Base-by-base conservation (phyloP, 2,797 vertebrate genomes). In the Aplochiton taeniatus region DNA sequence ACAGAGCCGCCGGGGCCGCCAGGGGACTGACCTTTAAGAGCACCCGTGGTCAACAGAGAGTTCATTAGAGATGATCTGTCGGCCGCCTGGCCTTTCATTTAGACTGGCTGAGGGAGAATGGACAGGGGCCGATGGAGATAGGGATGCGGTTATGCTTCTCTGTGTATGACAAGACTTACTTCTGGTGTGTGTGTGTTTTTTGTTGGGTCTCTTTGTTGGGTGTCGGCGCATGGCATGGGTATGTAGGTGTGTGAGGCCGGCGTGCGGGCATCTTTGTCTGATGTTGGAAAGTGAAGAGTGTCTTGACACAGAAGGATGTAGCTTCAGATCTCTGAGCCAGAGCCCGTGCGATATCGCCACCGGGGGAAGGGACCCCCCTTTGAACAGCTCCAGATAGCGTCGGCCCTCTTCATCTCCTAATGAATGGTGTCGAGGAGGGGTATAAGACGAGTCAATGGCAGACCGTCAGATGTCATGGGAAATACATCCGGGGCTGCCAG, bases 251-350 rank as follows among this genome's bases (percentile, higher is more conserved):
- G 57, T 42, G 42, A 44, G 58, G 31, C 31, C 31, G 12, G 58
- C 45, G 58, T 47, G 9, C 53, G 8, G 4, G 10, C 18, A 13
- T 53, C 19, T 49, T 47, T 61, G 18, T 56, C 20, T 54, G 59
- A 61, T 66, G 62, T 65, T 59, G 72, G 41, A 60, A 47, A 51
- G 59, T 63, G 18, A 17, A n/a, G 16, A 51, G n/a, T 43, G 65
- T 56, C 65, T 71, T 18, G 57, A 70, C 55, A 12, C 58, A 63
- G 68, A n/a, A 70, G 69, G 70, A 69, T 68, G 64, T 46, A 49
- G 20, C 59, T 63, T 75, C 61, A 75, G 62, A 81, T 74, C 66
- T 76, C 8, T 56, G 55, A 66, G 46, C 58, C 59, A 68, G 20
- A 72, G 63, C 61, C 52, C 69, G 61, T n/a, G 17, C 46, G 57